A percentile compares a stretch with the other conserved stretches of the same genome.
phyloP scores from a whole-genome alignment of 37 sponge, comb jelly and placozoan species.

The Crambe crambe region DNA sequence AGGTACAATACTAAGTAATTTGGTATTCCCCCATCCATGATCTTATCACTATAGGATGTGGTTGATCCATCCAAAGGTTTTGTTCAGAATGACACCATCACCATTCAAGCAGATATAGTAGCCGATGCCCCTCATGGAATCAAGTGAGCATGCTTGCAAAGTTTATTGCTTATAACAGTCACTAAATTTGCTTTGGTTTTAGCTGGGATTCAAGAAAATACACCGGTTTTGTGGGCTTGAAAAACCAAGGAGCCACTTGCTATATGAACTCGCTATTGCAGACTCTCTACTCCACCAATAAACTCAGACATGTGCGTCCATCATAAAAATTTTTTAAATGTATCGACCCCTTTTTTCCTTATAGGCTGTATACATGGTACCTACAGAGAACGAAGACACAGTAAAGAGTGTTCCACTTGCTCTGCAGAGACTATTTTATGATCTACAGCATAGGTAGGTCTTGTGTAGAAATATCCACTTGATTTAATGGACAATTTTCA shows the following conservation, averaged over 20 bases:
- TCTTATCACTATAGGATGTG: constrained; percentile 64
- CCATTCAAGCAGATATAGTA: constrained; percentile 69
- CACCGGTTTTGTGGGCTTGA: constrained; percentile 97
- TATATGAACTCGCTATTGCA: constrained; percentile 99
- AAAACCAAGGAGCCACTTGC: constrained; percentile 99
- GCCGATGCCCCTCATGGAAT: constrained; percentile 99
- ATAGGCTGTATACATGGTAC: constrained; percentile 97
- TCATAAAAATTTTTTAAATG: too few relatives aligned
- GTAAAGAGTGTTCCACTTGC: constrained; percentile 96
- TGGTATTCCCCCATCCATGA: too few relatives aligned
- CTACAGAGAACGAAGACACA: constrained; percentile 92
- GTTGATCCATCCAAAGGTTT: constrained; percentile 79
- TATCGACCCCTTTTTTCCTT: too few relatives aligned
- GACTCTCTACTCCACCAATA: constrained; percentile 92
- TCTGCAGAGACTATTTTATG: constrained; percentile 95
- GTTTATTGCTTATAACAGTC: background rate
- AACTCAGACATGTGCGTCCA: constrained; percentile 86
- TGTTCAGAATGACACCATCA: constrained; percentile 69
- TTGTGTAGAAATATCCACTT: background rate
- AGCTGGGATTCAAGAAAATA: constrained; percentile 98
- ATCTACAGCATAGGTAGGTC: constrained; percentile 87
- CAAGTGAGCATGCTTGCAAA: constrained; percentile 49
- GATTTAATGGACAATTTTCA: background rate
- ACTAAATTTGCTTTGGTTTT: constrained; percentile 5
- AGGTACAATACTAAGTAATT: too few relatives aligned